These are phyloP conservation scores for Brachynemurus nebulosus DNA, from an alignment of 2,888 invertebrate species.

Conservation along the genomic window DNA sequence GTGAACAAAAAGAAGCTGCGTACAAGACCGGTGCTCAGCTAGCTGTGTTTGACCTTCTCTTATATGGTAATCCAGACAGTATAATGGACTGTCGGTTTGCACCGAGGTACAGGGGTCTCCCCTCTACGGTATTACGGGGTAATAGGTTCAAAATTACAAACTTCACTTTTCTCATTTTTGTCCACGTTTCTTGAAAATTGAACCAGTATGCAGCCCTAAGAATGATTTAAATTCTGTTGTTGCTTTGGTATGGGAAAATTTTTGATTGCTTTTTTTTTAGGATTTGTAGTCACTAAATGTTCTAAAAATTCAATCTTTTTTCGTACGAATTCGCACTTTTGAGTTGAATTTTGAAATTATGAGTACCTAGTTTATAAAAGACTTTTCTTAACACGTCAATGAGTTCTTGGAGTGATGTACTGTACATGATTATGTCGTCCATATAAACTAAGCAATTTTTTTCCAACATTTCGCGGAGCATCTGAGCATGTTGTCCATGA, in stretches of 20 bases:
- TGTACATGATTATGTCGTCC: slow-evolving; percentile 22
- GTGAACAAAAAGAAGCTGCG: too few relatives aligned
- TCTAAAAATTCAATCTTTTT: background rate
- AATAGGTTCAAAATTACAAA: too few relatives aligned
- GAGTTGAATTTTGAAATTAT: slow-evolving; percentile 20
- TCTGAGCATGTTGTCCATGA: slow-evolving; percentile 17
- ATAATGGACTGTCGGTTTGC: too few relatives aligned
- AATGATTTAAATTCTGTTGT: background rate
- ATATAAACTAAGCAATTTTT: slow-evolving; percentile 21
- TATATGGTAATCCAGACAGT: too few relatives aligned
- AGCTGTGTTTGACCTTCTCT: too few relatives aligned
- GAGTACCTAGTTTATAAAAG: slow-evolving; percentile 17
- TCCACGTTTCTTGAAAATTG: background rate
- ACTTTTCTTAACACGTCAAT: slow-evolving; percentile 15
- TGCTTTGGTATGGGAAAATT: background rate
- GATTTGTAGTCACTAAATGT: background rate
- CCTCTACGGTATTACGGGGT: too few relatives aligned
- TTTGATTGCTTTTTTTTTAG: background rate
- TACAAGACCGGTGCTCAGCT: too few relatives aligned
- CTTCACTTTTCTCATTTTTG: too few relatives aligned
- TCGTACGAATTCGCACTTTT: background rate
- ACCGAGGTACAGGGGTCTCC: too few relatives aligned
- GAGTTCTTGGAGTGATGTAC: slow-evolving; percentile 21
- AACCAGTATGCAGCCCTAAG: background rate
- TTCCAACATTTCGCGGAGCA: slow-evolving; percentile 17